Evolutionary conservation across 2,113 vertebrate species (phyloP), one percentile per base, ranked within the genome.

Genomic region (Lonchura striata): DNA sequence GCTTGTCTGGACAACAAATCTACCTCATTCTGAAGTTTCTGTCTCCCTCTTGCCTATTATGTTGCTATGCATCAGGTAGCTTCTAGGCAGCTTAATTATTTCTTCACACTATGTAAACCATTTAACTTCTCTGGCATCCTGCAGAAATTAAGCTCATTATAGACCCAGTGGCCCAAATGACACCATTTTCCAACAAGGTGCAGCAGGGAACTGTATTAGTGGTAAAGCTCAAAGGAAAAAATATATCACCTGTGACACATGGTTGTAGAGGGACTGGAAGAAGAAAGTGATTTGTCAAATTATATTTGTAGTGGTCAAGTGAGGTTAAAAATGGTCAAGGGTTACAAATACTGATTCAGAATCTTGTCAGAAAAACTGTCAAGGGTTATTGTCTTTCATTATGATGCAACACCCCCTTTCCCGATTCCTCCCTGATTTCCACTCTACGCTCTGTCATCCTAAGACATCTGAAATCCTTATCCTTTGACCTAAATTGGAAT

Each of bases 51-150:
- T 83, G 56, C 60, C 81, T 95, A 61, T 82, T 94, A 90, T 94
- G 83, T 95, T 86, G 25, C 39, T 90, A 41, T 65, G 79, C 30
- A 65, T 94, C 56, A 87, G 49, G 75, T 44, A 89, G 39, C 53
- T 94, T 72, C 66, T 64, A 78, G 65, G 74, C 87, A 95, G 53
- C 52, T 79, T 92, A 94, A 92, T 95, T 97, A 88, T 90, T 88
- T 96, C 70, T 94, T 95, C 75, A 90, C 95, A 91, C 60, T 64
- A 96, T 93, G 89, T 91, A 96, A 97, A 95, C 83, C 79, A 65
- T 91, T 96, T 94, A 86, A 90, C 64, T 95, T 94, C 57, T 66
- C 59, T 82, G 56, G 46, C 72, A 90, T 65, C 54, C 76, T 75
- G 56, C 72, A 96, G 92, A 95, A 96, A 93, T 95, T 93, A 97